These are phyloP conservation scores for Lasioglossum villosulum DNA, from an alignment of 2,888 invertebrate species.

Conservation along the genomic window DNA sequence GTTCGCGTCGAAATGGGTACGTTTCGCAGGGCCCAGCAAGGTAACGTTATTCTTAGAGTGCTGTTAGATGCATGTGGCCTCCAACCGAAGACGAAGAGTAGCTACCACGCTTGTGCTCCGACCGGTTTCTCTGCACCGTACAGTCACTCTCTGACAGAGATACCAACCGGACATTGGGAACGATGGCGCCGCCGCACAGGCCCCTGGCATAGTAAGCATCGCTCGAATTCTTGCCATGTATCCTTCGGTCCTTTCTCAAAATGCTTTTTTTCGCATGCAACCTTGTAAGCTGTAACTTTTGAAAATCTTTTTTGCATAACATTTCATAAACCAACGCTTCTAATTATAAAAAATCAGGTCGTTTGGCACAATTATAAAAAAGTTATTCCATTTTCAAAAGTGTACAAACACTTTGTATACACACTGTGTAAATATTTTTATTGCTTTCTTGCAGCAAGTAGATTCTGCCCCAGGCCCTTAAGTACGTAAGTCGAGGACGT, in stretches of 20 bases:
- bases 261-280: too few relatives aligned
- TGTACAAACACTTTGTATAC: too few relatives aligned
- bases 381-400: too few relatives aligned
- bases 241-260: not conserved
- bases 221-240: not conserved
- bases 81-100: slow-evolving; percentile 8
- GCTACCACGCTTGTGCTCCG: slow-evolving; percentile 6
- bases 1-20: not conserved
- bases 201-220: not conserved
- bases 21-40: not conserved
- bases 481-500: too few relatives aligned
- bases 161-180: slow-evolving; percentile 3
- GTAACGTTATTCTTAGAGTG: slow-evolving; percentile 17
- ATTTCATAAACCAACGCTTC: too few relatives aligned
- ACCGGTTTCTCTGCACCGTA: slow-evolving; percentile 17
- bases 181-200: slow-evolving; percentile 17
- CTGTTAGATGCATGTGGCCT: slow-evolving; percentile 14
- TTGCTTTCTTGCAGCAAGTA: not conserved
- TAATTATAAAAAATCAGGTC: too few relatives aligned
- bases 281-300: too few relatives aligned
- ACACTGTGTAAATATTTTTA: not conserved
- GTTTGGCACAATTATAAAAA: too few relatives aligned
- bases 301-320: too few relatives aligned
- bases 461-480: not conserved
- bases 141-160: slow-evolving; percentile 13